These are phyloP conservation scores for Pithys albifrons DNA, from an alignment of 2,113 vertebrate species.

Conservation along the genomic window DNA sequence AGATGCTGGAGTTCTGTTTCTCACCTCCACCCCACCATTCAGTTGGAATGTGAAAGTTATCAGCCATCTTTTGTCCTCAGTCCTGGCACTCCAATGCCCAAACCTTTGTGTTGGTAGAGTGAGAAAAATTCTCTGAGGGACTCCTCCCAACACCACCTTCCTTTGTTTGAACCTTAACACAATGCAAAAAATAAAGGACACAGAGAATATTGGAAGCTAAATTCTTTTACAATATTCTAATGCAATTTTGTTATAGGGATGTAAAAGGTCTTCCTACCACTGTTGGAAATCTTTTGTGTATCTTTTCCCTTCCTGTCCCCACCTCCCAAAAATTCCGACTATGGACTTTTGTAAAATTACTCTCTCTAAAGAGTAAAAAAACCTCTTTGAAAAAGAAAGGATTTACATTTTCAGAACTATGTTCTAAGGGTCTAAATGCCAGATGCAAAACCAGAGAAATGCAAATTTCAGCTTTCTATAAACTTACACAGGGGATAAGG, in stretches of 20 bases:
- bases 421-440: background rate
- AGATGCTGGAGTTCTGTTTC: too few species aligned
- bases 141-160: too few species aligned
- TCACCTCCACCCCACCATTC: too few species aligned
- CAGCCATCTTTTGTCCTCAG: too few species aligned
- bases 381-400: background rate
- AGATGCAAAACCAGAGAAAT: background rate
- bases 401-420: background rate
- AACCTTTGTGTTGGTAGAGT: too few species aligned
- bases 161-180: too few species aligned
- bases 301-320: background rate
- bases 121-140: too few species aligned
- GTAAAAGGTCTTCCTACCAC: background rate
- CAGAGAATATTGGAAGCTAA: background rate
- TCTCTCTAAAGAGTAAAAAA: background rate
- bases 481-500: background rate
- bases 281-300: background rate
- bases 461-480: background rate
- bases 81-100: too few species aligned
- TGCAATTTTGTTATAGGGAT: background rate
- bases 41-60: too few species aligned
- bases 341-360: background rate
- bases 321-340: background rate
- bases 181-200: background rate
- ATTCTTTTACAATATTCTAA: background rate